Evolutionary conservation across 2,113 vertebrate genomes (phyloP).

Genomic region (Sylvilagus bachmani): DNA sequence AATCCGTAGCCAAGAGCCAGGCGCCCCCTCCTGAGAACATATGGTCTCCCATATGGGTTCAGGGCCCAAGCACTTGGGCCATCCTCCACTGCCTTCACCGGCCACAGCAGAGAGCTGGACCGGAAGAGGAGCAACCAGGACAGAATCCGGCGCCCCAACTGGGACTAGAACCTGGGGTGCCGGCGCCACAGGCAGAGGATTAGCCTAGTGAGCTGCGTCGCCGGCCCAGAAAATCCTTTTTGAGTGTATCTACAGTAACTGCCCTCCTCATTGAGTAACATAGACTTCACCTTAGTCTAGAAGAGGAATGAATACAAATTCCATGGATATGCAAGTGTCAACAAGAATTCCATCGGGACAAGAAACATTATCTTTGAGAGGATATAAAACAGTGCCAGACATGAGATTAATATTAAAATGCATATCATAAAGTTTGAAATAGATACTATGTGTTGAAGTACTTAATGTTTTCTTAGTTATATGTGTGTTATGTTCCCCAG

Average conservation of each 20-base stretch:
- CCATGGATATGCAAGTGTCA: neutral
- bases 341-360: neutral
- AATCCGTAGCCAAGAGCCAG: too few relatives aligned
- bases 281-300: neutral
- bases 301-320: conserved; percentile 13
- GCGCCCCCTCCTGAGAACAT: rapidly evolving
- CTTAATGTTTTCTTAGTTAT: neutral
- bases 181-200: too few relatives aligned
- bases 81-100: too few relatives aligned
- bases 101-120: too few relatives aligned
- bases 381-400: neutral
- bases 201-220: too few relatives aligned
- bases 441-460: neutral
- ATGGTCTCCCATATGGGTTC: too few relatives aligned
- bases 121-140: too few relatives aligned
- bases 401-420: neutral
- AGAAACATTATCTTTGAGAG: neutral
- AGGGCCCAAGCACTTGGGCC: too few relatives aligned
- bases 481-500: neutral
- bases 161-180: too few relatives aligned
- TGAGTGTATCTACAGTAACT: neutral
- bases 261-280: neutral
- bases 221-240: too few relatives aligned
- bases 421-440: neutral
- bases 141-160: too few relatives aligned